Conservation (phyloP, 1,140 invertebrate genomes). For the Procambarus clarkii region DNA sequence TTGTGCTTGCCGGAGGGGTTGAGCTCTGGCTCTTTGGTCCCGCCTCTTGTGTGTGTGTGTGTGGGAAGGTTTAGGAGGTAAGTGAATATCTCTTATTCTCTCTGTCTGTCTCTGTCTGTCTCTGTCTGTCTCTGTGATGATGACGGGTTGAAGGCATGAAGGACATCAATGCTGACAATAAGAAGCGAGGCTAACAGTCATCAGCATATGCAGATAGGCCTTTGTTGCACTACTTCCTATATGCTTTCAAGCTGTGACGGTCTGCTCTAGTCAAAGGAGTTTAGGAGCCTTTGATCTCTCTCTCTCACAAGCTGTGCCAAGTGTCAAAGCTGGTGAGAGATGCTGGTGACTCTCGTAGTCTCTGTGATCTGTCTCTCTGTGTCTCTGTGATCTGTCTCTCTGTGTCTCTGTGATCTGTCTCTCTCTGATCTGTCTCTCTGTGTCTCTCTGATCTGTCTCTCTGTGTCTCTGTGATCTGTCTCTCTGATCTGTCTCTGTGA, state of each 20-base stretch:
- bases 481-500: no score
- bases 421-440: no score
- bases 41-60: no score
- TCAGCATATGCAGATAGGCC: neutral
- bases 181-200: neutral
- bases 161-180: neutral
- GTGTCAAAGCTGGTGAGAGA: neutral
- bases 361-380: slow-evolving; percentile 17
- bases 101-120: neutral
- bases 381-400: neutral
- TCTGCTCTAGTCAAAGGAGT: neutral
- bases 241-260: neutral
- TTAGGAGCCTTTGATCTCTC: neutral
- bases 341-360: neutral
- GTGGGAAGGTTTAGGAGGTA: no score
- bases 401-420: neutral
- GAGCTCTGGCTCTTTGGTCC: no score
- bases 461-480: no score
- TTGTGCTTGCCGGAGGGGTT: no score
- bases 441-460: no score
- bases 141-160: neutral
- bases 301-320: neutral
- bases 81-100: no score
- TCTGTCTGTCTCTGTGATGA: neutral
- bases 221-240: neutral